Evolutionary conservation across 1,140 invertebrate genomes (phyloP).

Genomic region (Drosophila navojoa): DNA sequence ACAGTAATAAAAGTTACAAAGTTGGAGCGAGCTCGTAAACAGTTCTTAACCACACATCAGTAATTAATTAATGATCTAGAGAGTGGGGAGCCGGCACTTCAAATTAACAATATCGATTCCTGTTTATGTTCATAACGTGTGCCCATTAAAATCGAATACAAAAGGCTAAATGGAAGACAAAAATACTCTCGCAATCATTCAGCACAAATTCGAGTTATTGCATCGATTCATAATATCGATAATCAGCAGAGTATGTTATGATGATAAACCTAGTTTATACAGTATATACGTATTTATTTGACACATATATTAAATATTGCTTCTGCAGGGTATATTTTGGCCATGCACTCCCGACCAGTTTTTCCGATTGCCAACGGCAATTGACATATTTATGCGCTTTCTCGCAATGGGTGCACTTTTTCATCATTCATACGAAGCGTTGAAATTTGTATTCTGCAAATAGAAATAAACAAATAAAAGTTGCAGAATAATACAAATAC

Average conservation of each 20-base stretch:
- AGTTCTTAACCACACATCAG: conserved; percentile 28
- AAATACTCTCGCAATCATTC: no score
- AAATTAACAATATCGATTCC: conserved; percentile 22
- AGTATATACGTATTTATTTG: no score
- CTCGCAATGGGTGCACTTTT: conserved; percentile 12
- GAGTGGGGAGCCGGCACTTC: conserved; percentile 1
- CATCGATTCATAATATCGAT: no score
- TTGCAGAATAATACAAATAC: background rate
- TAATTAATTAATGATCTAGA: conserved; percentile 24
- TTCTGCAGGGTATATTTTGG: no score
- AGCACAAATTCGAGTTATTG: no score
- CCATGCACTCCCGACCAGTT: background rate
- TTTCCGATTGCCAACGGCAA: conserved; percentile 19
- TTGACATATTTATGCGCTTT: conserved; percentile 23
- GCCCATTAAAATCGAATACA: background rate
- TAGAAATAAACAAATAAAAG: background rate
- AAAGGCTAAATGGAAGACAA: no score
- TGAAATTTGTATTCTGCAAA: conserved; percentile 27
- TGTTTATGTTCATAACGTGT: background rate
- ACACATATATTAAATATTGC: no score
- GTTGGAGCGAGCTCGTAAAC: conserved; percentile 3
- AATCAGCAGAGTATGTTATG: no score
- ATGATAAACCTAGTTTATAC: no score
- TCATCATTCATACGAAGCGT: conserved; percentile 16
- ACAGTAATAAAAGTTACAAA: conserved; percentile 14